Base-by-base conservation (phyloP, 2,113 vertebrate species). In the Nyctereutes procyonoides region DNA sequence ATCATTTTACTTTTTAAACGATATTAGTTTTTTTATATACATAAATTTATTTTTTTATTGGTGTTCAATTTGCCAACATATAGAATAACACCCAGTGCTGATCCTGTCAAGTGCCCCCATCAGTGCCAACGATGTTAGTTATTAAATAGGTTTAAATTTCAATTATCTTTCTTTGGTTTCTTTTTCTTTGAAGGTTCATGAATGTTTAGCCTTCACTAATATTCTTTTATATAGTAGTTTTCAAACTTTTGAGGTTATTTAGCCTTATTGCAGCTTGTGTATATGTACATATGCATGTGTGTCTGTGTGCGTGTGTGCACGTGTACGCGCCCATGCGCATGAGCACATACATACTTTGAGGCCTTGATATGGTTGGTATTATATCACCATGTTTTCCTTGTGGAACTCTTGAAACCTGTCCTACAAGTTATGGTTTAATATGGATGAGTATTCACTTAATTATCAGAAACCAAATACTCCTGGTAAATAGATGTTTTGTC, bases 141-240 rank as follows among this genome's bases (percentile, higher is more conserved):
- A 53, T 90, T 35, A 89, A 90, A 56, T 94, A 89, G 94, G n/a
- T 87, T 93, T 90, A 88, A 89, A 74, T 96, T 90, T 97, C 30
- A 80, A 1, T 77, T 88, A 28, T 69, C 71, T 55, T 87, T 82
- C n/a, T 88, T 85, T 90, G 22, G 30, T 76, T 87, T 90, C n/a
- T 58, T 94, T 95, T 92, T 60, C n/a, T 85, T 90, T 83, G 30
- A 81, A 90, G 30, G 0, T 71, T 94, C 32, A 32, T 95, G 43
- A 53, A 26, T 82, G 9, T 38, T 88, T 93, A 82, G 24, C 5
- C 32, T 95, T 89, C 14, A 79, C 13, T 92, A 58, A 83, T 74
- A 43, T 35, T 90, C 43, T 94, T 88, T 95, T 63, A n/a, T 88
- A 26, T 67, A 81, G 62, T 92, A 48, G n/a, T 90, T 97, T 96